Percentiles rank a stretch among this genome's conserved stretches.
These are phyloP conservation scores for Peromyscus attwateri DNA, from an alignment of 2,797 vertebrate species.

Conservation along the genomic window DNA sequence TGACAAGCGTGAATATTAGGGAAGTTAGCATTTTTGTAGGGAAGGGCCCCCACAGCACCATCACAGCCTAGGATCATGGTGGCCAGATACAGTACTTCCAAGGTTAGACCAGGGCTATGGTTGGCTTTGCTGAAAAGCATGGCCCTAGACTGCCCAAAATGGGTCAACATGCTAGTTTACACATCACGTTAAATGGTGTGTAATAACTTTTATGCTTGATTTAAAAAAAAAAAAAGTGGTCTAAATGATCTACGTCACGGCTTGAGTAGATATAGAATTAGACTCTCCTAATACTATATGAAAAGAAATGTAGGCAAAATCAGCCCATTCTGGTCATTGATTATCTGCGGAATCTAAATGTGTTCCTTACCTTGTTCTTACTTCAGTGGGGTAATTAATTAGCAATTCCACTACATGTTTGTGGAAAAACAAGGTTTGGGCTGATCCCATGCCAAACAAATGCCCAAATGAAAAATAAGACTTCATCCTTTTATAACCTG, in stretches of 20 bases:
- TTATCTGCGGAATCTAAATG: constrained; percentile 68
- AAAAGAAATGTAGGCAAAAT: constrained; percentile 58
- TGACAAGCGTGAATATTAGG: constrained; percentile 22
- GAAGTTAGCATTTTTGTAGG: neutral
- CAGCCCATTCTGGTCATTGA: constrained; percentile 42
- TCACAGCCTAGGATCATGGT: neutral
- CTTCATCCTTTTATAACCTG: constrained; percentile 60
- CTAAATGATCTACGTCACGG: constrained; percentile 51
- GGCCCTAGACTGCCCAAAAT: neutral
- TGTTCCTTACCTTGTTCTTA: constrained; percentile 48
- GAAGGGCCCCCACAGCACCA: rapidly evolving
- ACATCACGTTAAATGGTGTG: neutral
- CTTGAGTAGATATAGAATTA: constrained; percentile 24
- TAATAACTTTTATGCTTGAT: neutral
- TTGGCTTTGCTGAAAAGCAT: neutral
- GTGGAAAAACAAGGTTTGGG: constrained; percentile 66
- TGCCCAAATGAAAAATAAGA: constrained; percentile 52
- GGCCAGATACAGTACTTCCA: neutral
- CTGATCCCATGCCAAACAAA: constrained; percentile 51
- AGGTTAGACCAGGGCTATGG: neutral
- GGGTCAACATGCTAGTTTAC: neutral
- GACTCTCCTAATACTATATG: neutral
- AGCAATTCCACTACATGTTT: constrained; percentile 46
- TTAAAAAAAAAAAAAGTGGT: neutral
- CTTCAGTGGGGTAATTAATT: constrained; percentile 54